Percentiles rank a stretch among this genome's conserved stretches.
phyloP scores from a whole-genome alignment of 2,888 invertebrate species.

The Microctonus brassicae region DNA sequence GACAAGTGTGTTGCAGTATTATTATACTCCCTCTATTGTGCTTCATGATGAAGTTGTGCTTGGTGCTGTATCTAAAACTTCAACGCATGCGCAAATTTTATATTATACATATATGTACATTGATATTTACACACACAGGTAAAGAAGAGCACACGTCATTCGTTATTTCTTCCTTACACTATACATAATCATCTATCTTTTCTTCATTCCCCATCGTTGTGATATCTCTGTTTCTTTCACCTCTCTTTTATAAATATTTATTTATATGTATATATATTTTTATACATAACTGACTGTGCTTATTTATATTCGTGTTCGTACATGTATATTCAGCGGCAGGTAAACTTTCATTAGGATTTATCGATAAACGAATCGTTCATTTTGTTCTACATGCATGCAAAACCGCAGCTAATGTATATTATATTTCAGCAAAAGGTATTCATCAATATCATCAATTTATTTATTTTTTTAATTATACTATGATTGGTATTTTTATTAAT shows the following conservation, averaged over 20 bases:
- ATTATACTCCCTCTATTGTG: constrained; percentile 37
- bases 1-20: constrained; percentile 16
- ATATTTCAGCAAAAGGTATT: not conserved
- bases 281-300: constrained; percentile 28
- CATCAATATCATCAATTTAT: constrained; percentile 17
- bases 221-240: constrained; percentile 21
- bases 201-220: constrained; percentile 15
- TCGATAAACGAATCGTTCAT: constrained; percentile 57
- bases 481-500: constrained; percentile 14
- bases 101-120: constrained; percentile 17
- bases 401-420: constrained; percentile 26
- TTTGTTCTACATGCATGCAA: constrained; percentile 42
- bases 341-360: constrained; percentile 68
- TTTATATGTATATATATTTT: constrained; percentile 15
- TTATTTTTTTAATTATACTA: constrained; percentile 24
- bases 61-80: constrained; percentile 28
- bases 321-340: constrained; percentile 48
- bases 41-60: constrained; percentile 60
- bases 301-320: constrained; percentile 34
- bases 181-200: constrained; percentile 2
- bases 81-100: constrained; percentile 48
- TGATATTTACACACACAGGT: not conserved
- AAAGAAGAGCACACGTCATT: constrained; percentile 30
- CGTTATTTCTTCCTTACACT: constrained; percentile 25
- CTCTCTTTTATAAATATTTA: not conserved